Evolutionary conservation across 1,140 invertebrate species (phyloP).

Genomic region (Drosophila prosaltans): DNA sequence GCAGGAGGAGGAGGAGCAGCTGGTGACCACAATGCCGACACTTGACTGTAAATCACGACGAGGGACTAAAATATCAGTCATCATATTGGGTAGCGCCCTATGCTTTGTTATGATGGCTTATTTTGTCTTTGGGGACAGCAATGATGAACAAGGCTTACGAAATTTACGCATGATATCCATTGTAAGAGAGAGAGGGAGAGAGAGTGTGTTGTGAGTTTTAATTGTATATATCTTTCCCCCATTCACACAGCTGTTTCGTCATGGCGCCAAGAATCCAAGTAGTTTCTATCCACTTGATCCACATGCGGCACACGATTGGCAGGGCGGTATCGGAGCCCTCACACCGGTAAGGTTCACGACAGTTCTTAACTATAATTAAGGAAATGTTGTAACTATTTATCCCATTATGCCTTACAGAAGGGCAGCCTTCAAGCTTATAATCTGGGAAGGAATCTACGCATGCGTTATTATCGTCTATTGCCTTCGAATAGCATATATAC

Average conservation of each 20-base stretch:
- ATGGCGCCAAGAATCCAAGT: constrained; percentile 89
- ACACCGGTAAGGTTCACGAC: constrained; percentile 85
- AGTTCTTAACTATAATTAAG: no score
- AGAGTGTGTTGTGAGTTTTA: not conserved
- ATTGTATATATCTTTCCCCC: constrained; percentile 23
- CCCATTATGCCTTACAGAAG: constrained; percentile 84
- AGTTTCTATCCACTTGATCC: constrained; percentile 88
- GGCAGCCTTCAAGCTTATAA: constrained; percentile 91
- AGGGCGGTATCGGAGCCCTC: constrained; percentile 86
- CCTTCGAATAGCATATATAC: constrained; percentile 86
- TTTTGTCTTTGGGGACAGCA: constrained; percentile 81
- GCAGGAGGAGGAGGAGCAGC: constrained; percentile 7
- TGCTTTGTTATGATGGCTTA: constrained; percentile 82
- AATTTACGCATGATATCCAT: constrained; percentile 81
- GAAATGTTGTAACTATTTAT: not conserved
- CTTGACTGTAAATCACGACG: constrained; percentile 77
- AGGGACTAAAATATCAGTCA: constrained; percentile 82
- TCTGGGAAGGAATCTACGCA: constrained; percentile 89
- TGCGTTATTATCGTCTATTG: constrained; percentile 87
- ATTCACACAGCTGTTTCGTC: constrained; percentile 86
- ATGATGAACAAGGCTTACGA: constrained; percentile 76
- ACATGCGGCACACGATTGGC: constrained; percentile 86
- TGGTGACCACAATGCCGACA: constrained; percentile 44
- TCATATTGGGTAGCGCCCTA: constrained; percentile 71
- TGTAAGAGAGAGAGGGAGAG: constrained; percentile 49